Conservation (phyloP, 2,888 invertebrate genomes). For the Hanleya hanleyi region DNA sequence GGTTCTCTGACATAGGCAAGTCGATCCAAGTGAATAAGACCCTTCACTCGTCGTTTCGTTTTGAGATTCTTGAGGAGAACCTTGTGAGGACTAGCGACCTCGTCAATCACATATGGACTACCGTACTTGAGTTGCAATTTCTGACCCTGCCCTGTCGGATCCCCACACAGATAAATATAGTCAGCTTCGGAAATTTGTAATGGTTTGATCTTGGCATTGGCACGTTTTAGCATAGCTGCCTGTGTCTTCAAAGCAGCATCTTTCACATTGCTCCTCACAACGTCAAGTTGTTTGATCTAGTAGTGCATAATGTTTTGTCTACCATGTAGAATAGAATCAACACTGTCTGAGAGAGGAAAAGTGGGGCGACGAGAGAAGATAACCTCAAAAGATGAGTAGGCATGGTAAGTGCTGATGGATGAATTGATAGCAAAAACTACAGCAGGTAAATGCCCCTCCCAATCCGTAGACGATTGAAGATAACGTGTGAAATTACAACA, state of each 20-base stretch:
- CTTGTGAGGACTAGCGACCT: conserved; percentile 28
- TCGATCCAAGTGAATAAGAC: conserved; percentile 34
- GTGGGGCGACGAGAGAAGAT: conserved; percentile 6
- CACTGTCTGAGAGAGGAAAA: not conserved
- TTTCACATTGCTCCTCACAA: not conserved
- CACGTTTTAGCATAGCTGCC: conserved; percentile 10
- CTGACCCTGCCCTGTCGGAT: conserved; percentile 24
- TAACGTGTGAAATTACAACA: not conserved
- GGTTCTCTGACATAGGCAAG: conserved; percentile 37
- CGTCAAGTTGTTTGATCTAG: not conserved
- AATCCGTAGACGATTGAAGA: not conserved
- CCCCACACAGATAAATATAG: conserved; percentile 35
- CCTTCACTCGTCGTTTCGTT: conserved; percentile 8
- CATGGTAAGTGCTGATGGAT: not conserved
- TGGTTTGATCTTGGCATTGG: conserved; percentile 12
- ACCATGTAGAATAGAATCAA: not conserved
- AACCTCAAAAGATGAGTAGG: conserved; percentile 9
- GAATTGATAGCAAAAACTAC: conserved; percentile 6
- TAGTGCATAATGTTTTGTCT: not conserved
- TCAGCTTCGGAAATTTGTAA: conserved; percentile 25
- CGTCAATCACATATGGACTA: conserved; percentile 35
- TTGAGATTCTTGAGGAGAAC: conserved; percentile 22
- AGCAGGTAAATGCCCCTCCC: not conserved
- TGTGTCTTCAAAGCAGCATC: conserved; percentile 1
- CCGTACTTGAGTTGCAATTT: conserved; percentile 33